Conservation (phyloP, 2,888 invertebrate species). For the Ochropleura leucogaster region DNA sequence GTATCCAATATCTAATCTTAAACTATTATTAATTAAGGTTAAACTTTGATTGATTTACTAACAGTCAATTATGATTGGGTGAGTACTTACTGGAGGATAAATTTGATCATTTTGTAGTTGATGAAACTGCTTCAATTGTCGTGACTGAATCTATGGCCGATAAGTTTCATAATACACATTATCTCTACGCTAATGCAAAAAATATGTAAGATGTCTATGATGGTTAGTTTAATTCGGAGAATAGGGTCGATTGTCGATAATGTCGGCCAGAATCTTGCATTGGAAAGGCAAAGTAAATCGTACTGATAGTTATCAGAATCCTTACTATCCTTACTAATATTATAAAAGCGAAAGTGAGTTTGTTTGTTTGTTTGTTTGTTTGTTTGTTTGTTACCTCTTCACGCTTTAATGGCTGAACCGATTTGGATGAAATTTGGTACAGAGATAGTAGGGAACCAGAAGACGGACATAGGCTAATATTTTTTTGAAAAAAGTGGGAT, state of each 20-base stretch:
- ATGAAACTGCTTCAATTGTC: neutral
- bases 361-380: no score
- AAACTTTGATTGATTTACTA: constrained; percentile 3
- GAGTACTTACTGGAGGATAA: neutral
- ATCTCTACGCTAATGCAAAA: neutral
- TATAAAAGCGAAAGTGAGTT: no score
- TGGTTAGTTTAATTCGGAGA: neutral
- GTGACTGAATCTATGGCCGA: neutral
- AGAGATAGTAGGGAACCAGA: no score
- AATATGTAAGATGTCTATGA: neutral
- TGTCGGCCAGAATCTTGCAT: neutral
- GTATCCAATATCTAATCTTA: constrained; percentile 39
- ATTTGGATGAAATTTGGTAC: no score
- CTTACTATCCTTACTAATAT: no score
- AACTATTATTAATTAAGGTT: constrained; percentile 31
- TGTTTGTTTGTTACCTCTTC: no score
- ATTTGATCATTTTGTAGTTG: neutral
- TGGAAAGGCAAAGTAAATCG: no score
- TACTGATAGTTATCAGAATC: no score
- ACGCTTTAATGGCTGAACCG: no score
- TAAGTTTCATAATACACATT: no score
- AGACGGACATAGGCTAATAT: no score
- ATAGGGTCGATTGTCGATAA: neutral
- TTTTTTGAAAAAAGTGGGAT: no score
- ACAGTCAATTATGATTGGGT: neutral